Evolutionary conservation across 2,113 vertebrate genomes (phyloP).

Genomic region (Bothrops jararaca): DNA sequence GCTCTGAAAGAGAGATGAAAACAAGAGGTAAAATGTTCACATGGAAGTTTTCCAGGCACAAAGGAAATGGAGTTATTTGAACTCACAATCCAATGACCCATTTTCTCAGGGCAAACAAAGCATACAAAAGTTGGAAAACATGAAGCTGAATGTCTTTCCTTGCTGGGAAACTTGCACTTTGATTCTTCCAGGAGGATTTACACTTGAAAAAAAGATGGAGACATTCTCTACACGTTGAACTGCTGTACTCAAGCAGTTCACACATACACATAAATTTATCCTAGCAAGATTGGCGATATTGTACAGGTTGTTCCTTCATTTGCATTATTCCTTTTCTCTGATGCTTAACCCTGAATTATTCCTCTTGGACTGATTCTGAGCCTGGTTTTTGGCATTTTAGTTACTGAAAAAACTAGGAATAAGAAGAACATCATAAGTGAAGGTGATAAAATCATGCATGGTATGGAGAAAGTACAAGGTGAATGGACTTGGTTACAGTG

Average conservation of each 20-base stretch:
- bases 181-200: not conserved
- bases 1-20: constrained; percentile 2
- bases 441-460: not conserved
- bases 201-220: not conserved
- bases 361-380: not conserved
- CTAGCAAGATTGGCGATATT: not conserved
- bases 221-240: not conserved
- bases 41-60: constrained; percentile 7
- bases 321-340: not conserved
- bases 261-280: not conserved
- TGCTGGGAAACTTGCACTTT: not conserved
- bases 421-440: not conserved
- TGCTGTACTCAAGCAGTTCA: not conserved
- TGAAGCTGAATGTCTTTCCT: not conserved
- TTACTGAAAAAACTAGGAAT: not conserved
- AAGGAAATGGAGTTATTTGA: constrained; percentile 6
- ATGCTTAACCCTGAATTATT: not conserved
- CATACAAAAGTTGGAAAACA: not conserved
- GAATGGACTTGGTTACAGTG: not conserved
- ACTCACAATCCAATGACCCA: not conserved
- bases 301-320: not conserved
- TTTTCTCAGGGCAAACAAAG: not conserved
- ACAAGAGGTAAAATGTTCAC: not conserved
- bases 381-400: not conserved
- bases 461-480: not conserved